A percentile compares a stretch with the other conserved stretches of the same genome.
Evolutionary conservation across 2,888 invertebrate species (phyloP).

Genomic region (Philereme vetulata): DNA sequence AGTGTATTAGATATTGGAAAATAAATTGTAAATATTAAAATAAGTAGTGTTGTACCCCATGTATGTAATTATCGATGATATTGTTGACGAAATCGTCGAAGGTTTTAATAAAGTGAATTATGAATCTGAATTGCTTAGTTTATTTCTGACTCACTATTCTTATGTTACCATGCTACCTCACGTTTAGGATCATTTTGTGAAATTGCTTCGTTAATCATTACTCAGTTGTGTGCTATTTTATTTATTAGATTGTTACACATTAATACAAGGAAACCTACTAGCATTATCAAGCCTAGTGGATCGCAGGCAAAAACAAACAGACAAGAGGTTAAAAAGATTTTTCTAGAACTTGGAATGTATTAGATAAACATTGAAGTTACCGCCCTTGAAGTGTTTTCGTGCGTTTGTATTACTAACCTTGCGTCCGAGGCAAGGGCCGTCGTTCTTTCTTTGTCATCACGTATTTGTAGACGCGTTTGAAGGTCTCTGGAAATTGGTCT

Average conservation of each 20-base stretch:
- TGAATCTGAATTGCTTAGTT: conserved; percentile 51
- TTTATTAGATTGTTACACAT: no score
- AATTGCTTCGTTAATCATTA: no score
- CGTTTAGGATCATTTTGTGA: no score
- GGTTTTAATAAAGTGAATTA: conserved; percentile 81
- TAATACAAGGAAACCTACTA: no score
- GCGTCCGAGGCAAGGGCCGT: conserved; percentile 41
- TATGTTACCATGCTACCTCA: no score
- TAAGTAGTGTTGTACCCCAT: conserved; percentile 66
- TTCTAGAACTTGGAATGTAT: no score
- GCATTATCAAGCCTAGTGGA: no score
- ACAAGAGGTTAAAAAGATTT: no score
- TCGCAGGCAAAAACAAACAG: no score
- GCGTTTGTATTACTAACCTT: conserved; percentile 33
- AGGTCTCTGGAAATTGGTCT: conserved; percentile 29
- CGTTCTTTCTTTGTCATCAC: conserved; percentile 44
- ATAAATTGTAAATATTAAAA: conserved; percentile 63
- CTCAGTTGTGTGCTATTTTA: no score
- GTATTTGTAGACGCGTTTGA: conserved; percentile 31
- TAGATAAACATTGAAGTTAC: background rate
- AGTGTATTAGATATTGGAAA: conserved; percentile 54
- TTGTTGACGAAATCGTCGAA: conserved; percentile 69
- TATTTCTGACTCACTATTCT: conserved; percentile 1
- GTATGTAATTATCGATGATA: conserved; percentile 57
- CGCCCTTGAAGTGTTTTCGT: conserved; percentile 29